Percentiles rank a stretch among this genome's conserved stretches.
Conservation (phyloP, 2,888 invertebrate species). For the Pasiphila rectangulata region DNA sequence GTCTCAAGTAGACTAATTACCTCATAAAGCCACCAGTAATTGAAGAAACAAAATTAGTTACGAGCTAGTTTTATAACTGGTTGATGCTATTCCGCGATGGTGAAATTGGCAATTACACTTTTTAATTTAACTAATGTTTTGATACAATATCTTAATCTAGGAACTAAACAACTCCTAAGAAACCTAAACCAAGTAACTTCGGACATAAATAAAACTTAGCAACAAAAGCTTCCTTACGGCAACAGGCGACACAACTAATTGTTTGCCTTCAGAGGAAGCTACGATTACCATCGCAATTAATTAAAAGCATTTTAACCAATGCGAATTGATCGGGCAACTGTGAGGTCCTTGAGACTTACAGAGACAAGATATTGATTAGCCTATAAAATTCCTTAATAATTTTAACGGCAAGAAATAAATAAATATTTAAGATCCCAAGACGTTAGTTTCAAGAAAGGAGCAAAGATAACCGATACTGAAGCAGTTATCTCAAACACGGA, state of each 20-base stretch:
- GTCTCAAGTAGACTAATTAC: too few species aligned
- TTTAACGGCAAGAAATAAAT: background rate
- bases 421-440: background rate
- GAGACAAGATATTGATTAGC: constrained; percentile 28
- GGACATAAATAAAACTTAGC: constrained; percentile 18
- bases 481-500: constrained; percentile 29
- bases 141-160: background rate
- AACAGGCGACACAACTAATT: constrained; percentile 54
- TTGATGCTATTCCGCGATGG: too few species aligned
- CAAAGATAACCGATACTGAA: constrained; percentile 25
- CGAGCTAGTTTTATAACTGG: too few species aligned
- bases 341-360: constrained; percentile 50
- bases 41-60: background rate
- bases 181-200: constrained; percentile 3
- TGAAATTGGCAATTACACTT: too few species aligned
- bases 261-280: constrained; percentile 50
- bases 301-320: constrained; percentile 66
- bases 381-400: background rate
- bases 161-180: background rate
- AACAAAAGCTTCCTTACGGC: constrained; percentile 45
- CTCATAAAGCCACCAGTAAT: too few species aligned
- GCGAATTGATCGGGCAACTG: constrained; percentile 58
- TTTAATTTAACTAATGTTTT: too few species aligned
- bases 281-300: constrained; percentile 71
- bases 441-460: constrained; percentile 2